Evolutionary conservation across 2,113 vertebrate species (phyloP), one percentile per base, ranked within the genome.

Genomic region (Halcyon malimbica): DNA sequence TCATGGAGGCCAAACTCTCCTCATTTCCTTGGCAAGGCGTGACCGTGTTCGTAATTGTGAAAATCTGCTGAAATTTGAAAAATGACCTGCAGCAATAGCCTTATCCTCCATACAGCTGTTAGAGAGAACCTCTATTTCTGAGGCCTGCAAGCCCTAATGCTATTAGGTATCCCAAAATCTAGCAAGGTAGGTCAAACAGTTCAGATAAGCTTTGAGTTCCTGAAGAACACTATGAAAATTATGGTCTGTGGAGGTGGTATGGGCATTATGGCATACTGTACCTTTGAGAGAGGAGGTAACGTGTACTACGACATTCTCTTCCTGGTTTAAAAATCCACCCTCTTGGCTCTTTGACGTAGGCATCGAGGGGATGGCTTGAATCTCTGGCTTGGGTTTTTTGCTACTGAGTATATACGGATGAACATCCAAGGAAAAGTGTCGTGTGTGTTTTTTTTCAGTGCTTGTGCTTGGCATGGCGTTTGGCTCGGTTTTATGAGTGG

Each of bases 371-470:
- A 97, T 92, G 60, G 97, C 97, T 71, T 96, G 92, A 29, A 93
- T 87, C 95, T 99, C 99, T 28, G 98, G 97, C 95, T 99, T 99
- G 79, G 99, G 97, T 95, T 99, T 99, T 94, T 98, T 99, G 95
- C 98, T 98, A 81, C 99, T 99, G 89, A 99, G 98, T 97, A 99
- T 98, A 96, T 99, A 99, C 0, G 99, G 99, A 94, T 99, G 99
- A 83, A 99, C 99, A 69, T 99, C 99, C 98, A 99, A 98, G 41
- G 99, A 99, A 95, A 99, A 99, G 97, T 99, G 99, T 7, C 99
- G 98, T 2, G 98, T 96, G n/a, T 99, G 99, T 96, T 99, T 99
- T 97, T 99, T 99, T 83, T 99, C 99, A 68, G 97, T 96, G 68
- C 91, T 94, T 41, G 97, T 73, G 90, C 75, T 95, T 69, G 94